Conservation (phyloP, 2,888 invertebrate genomes). For the Rugalucina vietnamica region DNA sequence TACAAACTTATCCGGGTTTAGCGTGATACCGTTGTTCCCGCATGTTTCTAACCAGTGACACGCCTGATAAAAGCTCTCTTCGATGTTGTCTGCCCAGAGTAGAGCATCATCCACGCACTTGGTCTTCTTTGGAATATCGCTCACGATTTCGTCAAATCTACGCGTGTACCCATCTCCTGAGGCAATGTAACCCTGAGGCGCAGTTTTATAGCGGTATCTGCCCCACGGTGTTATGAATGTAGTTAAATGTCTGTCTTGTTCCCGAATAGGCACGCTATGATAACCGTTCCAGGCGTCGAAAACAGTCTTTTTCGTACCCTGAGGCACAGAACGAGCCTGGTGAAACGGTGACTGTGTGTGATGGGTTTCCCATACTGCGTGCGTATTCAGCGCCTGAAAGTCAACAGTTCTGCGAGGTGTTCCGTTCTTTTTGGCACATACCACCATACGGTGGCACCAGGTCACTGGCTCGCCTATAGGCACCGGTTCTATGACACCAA, state of each 20-base stretch:
- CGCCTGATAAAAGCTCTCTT: constrained; percentile 62
- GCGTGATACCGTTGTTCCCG: constrained; percentile 61
- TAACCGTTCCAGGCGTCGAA: constrained; percentile 65
- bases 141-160: constrained; percentile 65
- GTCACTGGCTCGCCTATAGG: constrained; percentile 67
- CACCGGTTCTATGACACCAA: constrained; percentile 66
- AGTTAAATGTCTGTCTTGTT: constrained; percentile 61
- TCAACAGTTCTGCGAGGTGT: constrained; percentile 68
- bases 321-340: constrained; percentile 65
- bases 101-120: constrained; percentile 61
- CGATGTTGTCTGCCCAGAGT: constrained; percentile 40
- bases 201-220: constrained; percentile 62
- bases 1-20: constrained; percentile 64
- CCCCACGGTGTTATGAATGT: constrained; percentile 69
- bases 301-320: constrained; percentile 59
- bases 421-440: constrained; percentile 65
- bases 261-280: constrained; percentile 54
- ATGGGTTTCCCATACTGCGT: constrained; percentile 64
- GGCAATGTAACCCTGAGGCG: constrained; percentile 66
- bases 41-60: constrained; percentile 63
- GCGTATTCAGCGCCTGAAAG: constrained; percentile 64
- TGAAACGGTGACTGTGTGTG: constrained; percentile 65
- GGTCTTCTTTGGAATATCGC: constrained; percentile 68
- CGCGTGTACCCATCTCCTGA: constrained; percentile 68
- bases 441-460: constrained; percentile 67